Base-by-base conservation (phyloP, 2,797 vertebrate genomes). In the Philypnodon macrostomus region DNA sequence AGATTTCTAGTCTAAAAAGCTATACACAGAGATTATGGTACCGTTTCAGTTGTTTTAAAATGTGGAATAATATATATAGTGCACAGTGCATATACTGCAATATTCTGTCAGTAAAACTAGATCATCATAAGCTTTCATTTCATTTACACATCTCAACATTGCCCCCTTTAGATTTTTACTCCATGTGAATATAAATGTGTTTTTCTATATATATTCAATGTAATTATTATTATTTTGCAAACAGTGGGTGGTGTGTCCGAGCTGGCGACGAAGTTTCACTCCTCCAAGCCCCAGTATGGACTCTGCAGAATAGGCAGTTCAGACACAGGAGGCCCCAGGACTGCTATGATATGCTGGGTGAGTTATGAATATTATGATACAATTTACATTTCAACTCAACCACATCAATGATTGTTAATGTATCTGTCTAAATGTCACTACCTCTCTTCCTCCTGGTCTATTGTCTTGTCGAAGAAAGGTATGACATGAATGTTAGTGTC, bases 301-400 rank as follows among this genome's bases (percentile, higher is more conserved):
- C 80, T 92, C 13, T 90, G 88, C 73, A 87, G 87, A 58, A 35
- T 90, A 49, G 75, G 61, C 34, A 61, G 53, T 21, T 34, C 54
- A 4, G 87, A 88, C 36, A 64, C 68, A 6, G 87, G 80, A 55
- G 74, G 69, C 38, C 75, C 77, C 14, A 79, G 66, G 52, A 77
- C 88, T 16, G 83, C 76, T 31, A 68, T 92, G 86, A 86, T 91
- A 81, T 84, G 23, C 78, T 92, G 89, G 90, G 90, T 92, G 71
- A 88, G 86, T 73, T 66, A 35, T 64, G 13, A 5, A 6, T 5
- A 33, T 0, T 13, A 7, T 14, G 1, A 1, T 33, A 33, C n/a
- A n/a, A n/a, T n/a, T 9, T 30, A 10, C 21, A 3, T 51, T 44
- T 4, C 13, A 19, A 24, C n/a, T 34, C 2, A 21, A 21, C 38